Conservation (phyloP, 1,140 invertebrate genomes). For the Zaprionus kolodkinae region DNA sequence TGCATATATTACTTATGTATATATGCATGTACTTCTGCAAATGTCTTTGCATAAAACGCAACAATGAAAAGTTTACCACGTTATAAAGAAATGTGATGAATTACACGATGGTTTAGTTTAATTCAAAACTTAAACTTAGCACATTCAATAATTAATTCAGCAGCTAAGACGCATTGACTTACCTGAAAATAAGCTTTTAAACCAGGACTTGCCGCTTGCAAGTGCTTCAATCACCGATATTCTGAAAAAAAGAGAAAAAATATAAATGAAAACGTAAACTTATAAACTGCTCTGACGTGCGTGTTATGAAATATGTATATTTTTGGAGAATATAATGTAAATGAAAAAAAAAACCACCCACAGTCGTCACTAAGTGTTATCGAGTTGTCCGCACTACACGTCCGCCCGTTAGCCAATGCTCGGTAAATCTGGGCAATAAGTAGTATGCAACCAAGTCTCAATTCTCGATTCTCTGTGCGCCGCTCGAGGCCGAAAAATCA, state of each 20-base stretch:
- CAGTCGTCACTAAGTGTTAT: constrained; percentile 9
- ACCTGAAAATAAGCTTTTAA: constrained; percentile 34
- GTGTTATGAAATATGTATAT: constrained; percentile 1
- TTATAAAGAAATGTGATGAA: background rate
- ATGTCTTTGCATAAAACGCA: background rate
- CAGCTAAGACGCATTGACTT: constrained; percentile 2
- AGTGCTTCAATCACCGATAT: constrained; percentile 34
- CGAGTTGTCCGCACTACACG: constrained; percentile 30
- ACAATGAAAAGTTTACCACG: background rate
- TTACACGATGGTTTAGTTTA: background rate
- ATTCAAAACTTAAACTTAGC: no score
- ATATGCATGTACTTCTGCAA: constrained; percentile 1
- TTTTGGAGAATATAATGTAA: background rate
- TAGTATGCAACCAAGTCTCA: constrained; percentile 42
- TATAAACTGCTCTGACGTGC: background rate
- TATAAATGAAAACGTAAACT: background rate
- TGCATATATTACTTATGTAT: background rate
- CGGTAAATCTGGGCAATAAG: constrained; percentile 57
- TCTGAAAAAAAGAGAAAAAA: constrained; percentile 24
- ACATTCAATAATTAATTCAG: background rate
- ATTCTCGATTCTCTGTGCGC: constrained; percentile 40
- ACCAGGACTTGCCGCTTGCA: constrained; percentile 25
- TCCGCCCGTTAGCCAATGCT: constrained; percentile 51
- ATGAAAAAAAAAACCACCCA: constrained; percentile 5
- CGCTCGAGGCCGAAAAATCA: constrained; percentile 63